Evolutionary conservation across 2,113 vertebrate species (phyloP).

Genomic region (Aix galericulata): DNA sequence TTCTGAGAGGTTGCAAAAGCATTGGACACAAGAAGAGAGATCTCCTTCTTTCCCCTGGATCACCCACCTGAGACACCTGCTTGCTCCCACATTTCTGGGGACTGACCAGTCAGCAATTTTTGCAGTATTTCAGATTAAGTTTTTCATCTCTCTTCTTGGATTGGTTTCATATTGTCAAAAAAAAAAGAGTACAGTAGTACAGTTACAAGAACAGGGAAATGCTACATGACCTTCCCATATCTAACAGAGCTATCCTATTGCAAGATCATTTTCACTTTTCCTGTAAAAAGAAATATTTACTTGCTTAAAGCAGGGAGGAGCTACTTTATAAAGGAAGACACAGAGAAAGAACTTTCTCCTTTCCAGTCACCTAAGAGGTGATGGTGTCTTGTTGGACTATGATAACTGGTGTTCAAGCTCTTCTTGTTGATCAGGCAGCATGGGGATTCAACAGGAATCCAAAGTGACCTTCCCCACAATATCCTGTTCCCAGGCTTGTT

Average conservation of each 20-base stretch:
- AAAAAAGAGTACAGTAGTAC: no score
- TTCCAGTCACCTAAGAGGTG: not conserved
- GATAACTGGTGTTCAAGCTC: not conserved
- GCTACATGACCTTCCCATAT: not conserved
- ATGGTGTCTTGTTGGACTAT: fast-evolving
- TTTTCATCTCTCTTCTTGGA: not conserved
- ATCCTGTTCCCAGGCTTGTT: not conserved
- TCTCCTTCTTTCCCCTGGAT: not conserved
- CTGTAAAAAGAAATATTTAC: not conserved
- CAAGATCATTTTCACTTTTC: not conserved
- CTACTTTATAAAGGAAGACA: not conserved
- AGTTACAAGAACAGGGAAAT: not conserved
- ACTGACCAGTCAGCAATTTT: not conserved
- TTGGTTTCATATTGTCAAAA: not conserved
- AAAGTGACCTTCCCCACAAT: not conserved
- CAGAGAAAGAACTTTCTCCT: not conserved
- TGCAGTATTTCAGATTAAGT: not conserved
- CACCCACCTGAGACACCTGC: not conserved
- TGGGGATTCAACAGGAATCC: not conserved
- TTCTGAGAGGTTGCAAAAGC: not conserved
- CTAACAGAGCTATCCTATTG: not conserved
- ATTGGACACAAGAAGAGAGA: not conserved
- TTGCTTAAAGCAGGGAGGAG: not conserved
- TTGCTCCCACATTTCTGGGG: not conserved
- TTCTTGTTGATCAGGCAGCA: not conserved